Evolutionary conservation across 1,140 invertebrate species (phyloP), one percentile per base, ranked within the genome.

Genomic region (Zaprionus ghesquierei): DNA sequence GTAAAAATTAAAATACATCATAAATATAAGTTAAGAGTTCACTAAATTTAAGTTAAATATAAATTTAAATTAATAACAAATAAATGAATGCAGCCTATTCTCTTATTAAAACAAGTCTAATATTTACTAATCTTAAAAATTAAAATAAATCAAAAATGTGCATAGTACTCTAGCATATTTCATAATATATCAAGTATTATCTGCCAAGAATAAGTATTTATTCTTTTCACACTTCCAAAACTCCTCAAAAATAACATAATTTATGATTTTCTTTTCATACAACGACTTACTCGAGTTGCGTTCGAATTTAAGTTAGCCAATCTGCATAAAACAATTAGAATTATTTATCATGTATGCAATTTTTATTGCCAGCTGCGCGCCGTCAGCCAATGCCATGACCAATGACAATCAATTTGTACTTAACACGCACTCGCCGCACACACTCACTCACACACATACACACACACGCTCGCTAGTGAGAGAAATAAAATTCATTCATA

Each of bases 331-430:
- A 44, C 29, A 71, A 59, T 53, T 18, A 9, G 8, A 49, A 31
- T 50, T 64, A 58, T 64, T 55, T 65, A 41, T 56, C 27, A 18
- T 31, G 12, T 50, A 51, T 58, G 65, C 53, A 63, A 53, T 9
- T 58, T 61, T 61, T 53, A 44, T 22, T 60, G 20, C 22, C 70
- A 60, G 38, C 33, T 55, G 63, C 44, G 63, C 44, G 20, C n/a
- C 15, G 33, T 6, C 62, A 41, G 50, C 50, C 65, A 87, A 69
- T 71, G 79, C 79, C 84, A 87, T 78, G 82, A 86, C 82, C 82
- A 86, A 79, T 86, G 82, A 86, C 79, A 86, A 79, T 87, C 69
- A 75, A 69, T 89, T 79, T 72, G 49, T 62, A 53, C 75, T 72
- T 55, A 75, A 59, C 82, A 89, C 82, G 75, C 82, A 86, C 64